phyloP scores from a whole-genome alignment of 1,140 invertebrate species.

The Arion vulgaris region DNA sequence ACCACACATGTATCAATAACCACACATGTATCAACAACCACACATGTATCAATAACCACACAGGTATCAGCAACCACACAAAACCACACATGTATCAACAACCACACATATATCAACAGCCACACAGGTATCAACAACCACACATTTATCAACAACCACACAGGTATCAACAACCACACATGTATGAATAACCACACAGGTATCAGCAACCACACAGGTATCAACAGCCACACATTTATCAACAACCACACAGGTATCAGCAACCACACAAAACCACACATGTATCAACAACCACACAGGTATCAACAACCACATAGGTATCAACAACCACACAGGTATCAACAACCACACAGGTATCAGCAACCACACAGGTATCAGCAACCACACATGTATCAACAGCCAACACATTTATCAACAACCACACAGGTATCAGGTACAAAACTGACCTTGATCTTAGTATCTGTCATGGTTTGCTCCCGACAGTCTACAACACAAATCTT shows the following conservation, averaged over 20 bases:
- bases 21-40: background rate
- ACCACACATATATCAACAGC: no score
- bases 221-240: no score
- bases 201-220: no score
- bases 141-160: no score
- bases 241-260: no score
- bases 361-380: background rate
- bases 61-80: no score
- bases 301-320: no score
- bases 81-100: no score
- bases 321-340: no score
- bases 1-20: background rate
- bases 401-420: background rate
- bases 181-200: no score
- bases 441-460: conserved; percentile 72
- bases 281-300: background rate
- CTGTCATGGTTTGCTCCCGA: conserved; percentile 69
- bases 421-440: background rate
- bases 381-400: background rate
- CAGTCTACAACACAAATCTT: conserved; percentile 68
- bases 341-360: background rate
- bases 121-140: no score
- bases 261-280: background rate
- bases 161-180: no score
- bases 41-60: background rate